Conservation (phyloP, 2,888 invertebrate species). For the Apamea crenata region DNA sequence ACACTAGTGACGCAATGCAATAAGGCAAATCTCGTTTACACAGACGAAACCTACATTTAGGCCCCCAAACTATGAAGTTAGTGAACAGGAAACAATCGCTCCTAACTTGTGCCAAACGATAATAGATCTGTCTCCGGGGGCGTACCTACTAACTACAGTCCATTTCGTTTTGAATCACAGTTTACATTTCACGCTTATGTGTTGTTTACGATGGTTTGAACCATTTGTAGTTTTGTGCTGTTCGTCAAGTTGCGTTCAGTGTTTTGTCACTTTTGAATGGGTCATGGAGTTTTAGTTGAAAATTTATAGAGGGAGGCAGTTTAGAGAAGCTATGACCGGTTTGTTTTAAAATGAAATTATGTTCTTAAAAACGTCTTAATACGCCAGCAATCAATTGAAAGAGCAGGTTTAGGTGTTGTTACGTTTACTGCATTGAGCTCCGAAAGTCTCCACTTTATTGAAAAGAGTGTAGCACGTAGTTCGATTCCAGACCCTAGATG, state of each 20-base stretch:
- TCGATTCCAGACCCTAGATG: too few species aligned
- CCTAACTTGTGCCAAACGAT: constrained; percentile 58
- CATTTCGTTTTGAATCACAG: constrained; percentile 67
- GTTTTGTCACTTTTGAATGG: constrained; percentile 7
- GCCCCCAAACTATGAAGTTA: constrained; percentile 39
- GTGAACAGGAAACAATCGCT: constrained; percentile 50
- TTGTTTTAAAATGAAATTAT: background rate
- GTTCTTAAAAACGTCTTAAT: background rate
- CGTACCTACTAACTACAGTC: constrained; percentile 52
- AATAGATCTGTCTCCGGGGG: constrained; percentile 64
- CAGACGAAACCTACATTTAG: constrained; percentile 25
- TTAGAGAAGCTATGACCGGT: background rate
- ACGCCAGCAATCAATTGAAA: background rate
- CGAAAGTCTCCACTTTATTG: background rate
- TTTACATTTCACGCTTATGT: constrained; percentile 65
- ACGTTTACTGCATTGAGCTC: background rate
- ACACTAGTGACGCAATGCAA: background rate
- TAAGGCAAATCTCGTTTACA: constrained; percentile 28
- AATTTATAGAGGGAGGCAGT: background rate
- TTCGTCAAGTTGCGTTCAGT: background rate
- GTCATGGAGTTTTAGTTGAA: background rate
- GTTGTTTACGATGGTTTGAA: constrained; percentile 52
- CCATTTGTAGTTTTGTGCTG: constrained; percentile 31
- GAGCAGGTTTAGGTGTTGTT: too few species aligned
- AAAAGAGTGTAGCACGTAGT: background rate